A percentile compares a stretch with the other conserved stretches of the same genome.
Conservation (phyloP, 2,888 invertebrate species). For the Resseliella maxima region DNA sequence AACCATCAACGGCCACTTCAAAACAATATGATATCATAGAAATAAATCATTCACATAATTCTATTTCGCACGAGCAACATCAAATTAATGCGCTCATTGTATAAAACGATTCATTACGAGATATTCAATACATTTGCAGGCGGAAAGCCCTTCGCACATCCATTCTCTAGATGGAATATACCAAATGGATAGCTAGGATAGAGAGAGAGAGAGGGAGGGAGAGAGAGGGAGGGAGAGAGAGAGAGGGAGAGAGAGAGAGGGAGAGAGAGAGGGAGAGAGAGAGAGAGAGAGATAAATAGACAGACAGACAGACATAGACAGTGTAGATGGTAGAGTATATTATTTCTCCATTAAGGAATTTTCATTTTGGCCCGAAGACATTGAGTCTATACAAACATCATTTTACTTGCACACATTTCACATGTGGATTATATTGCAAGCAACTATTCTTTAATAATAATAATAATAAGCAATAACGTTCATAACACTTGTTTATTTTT, state of each 20-base stretch:
- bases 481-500: conserved; percentile 28
- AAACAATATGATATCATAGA: background rate
- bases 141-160: background rate
- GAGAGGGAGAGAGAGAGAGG: too few species aligned
- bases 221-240: too few species aligned
- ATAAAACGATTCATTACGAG: background rate
- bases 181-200: too few species aligned
- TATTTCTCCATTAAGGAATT: conserved; percentile 27
- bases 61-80: background rate
- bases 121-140: background rate
- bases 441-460: conserved; percentile 7
- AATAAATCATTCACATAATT: background rate
- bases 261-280: too few species aligned
- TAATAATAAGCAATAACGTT: conserved; percentile 43
- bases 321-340: too few species aligned
- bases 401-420: background rate
- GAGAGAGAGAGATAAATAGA: too few species aligned
- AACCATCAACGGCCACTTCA: background rate
- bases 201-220: too few species aligned
- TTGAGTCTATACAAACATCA: background rate
- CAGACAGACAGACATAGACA: too few species aligned
- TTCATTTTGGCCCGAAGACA: background rate
- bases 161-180: too few species aligned
- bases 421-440: conserved; percentile 1
- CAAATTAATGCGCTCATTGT: background rate